phyloP scores from a whole-genome alignment of 2,888 invertebrate species.

The Fissipunctia ypsillon region DNA sequence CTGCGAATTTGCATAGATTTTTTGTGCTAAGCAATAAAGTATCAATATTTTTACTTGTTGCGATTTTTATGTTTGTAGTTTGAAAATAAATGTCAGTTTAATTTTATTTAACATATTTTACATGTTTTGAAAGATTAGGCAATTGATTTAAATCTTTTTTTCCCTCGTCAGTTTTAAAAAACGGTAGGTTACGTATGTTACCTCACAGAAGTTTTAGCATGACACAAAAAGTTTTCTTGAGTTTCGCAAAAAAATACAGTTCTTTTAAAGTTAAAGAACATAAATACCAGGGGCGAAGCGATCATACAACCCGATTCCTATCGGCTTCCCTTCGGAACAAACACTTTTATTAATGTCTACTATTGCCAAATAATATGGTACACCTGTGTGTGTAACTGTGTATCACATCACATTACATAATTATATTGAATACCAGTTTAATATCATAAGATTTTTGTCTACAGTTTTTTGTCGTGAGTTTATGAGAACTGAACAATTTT shows the following conservation, averaged over 20 bases:
- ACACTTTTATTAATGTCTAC: no score
- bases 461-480: no score
- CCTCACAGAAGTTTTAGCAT: neutral
- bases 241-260: neutral
- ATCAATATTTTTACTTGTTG: neutral
- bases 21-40: conserved; percentile 28
- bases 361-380: no score
- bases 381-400: no score
- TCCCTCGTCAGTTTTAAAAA: neutral
- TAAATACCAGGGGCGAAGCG: no score
- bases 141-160: neutral
- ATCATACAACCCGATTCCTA: no score
- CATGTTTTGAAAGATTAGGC: neutral
- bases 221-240: neutral
- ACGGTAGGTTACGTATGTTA: neutral
- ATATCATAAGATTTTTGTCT: no score
- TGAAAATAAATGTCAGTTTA: conserved; percentile 27
- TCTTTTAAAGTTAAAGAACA: neutral
- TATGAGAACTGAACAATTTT: no score
- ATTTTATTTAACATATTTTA: neutral
- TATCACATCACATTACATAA: no score
- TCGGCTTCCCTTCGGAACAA: no score
- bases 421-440: no score
- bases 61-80: conserved; percentile 1
- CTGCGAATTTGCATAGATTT: conserved; percentile 38